Conservation (phyloP, 2,888 invertebrate species). For the Drosophila niveifrons region DNA sequence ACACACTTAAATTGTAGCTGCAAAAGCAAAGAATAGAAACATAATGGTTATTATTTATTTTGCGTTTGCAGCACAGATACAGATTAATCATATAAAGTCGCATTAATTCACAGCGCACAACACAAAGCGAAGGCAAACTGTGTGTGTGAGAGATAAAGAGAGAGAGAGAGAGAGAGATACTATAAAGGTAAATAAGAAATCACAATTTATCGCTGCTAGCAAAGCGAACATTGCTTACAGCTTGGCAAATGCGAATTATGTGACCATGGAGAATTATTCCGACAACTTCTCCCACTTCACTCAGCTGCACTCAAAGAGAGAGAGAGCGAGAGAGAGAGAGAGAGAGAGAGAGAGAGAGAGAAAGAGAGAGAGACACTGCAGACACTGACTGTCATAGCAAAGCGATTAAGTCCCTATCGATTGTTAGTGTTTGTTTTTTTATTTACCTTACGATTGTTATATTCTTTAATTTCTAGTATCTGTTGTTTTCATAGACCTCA, state of each 20-base stretch:
- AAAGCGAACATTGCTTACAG: constrained; percentile 1
- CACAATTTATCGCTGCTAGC: constrained; percentile 6
- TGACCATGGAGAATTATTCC: constrained; percentile 11
- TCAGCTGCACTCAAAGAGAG: too few relatives aligned
- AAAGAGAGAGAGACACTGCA: too few relatives aligned
- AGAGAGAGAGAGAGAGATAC: not conserved
- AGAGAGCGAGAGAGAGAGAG: too few relatives aligned
- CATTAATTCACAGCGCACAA: constrained; percentile 1
- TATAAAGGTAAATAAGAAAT: constrained; percentile 4
- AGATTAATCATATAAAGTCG: not conserved
- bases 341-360: too few relatives aligned
- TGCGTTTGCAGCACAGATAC: not conserved
- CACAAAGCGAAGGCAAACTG: not conserved
- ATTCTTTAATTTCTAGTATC: too few relatives aligned
- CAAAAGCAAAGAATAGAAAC: not conserved
- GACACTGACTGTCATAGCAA: too few relatives aligned
- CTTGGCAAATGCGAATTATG: constrained; percentile 10
- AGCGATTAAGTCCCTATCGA: too few relatives aligned
- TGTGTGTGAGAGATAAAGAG: not conserved
- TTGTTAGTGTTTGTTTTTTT: too few relatives aligned
- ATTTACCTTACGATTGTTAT: too few relatives aligned
- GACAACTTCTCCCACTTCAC: not conserved
- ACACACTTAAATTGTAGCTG: too few relatives aligned
- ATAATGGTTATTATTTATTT: constrained; percentile 1
- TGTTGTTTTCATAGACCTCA: too few relatives aligned